Evolutionary conservation across 2,113 vertebrate genomes (phyloP).

Genomic region (Pholis gunnellus): DNA sequence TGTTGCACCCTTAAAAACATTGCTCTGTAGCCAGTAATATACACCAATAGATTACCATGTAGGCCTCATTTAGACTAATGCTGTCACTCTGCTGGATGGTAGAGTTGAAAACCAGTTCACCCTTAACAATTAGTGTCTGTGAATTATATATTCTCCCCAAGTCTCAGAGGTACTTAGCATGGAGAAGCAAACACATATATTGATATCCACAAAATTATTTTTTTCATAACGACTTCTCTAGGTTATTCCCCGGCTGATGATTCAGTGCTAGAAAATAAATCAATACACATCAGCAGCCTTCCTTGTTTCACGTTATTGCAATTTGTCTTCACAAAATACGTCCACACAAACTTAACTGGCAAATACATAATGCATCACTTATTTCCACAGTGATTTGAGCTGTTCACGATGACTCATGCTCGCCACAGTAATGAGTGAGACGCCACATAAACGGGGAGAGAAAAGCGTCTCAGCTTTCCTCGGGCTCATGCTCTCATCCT

Average conservation of each 20-base stretch:
- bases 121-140: background rate
- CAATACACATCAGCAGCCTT: conserved; percentile 37
- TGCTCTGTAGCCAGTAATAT: background rate
- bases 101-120: background rate
- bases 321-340: conserved; percentile 47
- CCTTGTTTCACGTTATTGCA: conserved; percentile 33
- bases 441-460: conserved; percentile 42
- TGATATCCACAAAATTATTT: conserved; percentile 34
- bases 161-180: background rate
- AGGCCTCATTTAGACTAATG: background rate
- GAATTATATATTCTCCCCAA: background rate
- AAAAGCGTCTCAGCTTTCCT: conserved; percentile 17
- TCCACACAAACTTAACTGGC: conserved; percentile 28
- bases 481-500: background rate
- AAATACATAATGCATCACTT: conserved; percentile 39
- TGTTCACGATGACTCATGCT: conserved; percentile 54
- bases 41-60: background rate
- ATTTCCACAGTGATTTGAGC: conserved; percentile 35
- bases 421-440: conserved; percentile 42
- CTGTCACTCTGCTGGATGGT: background rate
- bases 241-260: conserved; percentile 44
- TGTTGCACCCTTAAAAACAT: background rate
- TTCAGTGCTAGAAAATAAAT: conserved; percentile 30
- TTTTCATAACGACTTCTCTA: conserved; percentile 33
- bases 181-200: conserved; percentile 37